Evolutionary conservation across 2,797 vertebrate species (phyloP).

Genomic region (Pseudopleuronectes americanus): DNA sequence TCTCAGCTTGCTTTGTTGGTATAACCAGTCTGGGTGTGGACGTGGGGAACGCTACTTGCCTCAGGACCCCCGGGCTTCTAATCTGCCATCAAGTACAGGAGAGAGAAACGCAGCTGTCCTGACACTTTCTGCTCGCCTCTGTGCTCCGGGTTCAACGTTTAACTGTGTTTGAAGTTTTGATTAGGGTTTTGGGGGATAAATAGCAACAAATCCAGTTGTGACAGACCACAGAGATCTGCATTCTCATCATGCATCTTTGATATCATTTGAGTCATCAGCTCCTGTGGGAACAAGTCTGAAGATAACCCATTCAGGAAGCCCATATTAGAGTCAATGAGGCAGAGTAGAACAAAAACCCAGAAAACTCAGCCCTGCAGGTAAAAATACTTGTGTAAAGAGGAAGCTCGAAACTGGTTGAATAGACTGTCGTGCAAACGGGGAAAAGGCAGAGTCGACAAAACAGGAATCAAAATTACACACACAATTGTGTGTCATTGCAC

Average conservation of each 20-base stretch:
- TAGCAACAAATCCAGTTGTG: constrained; percentile 55
- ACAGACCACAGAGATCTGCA: constrained; percentile 54
- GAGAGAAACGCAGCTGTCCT: constrained; percentile 41
- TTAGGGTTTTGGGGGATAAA: constrained; percentile 48
- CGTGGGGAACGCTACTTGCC: constrained; percentile 20
- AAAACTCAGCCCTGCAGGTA: constrained; percentile 78
- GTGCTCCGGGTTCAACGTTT: constrained; percentile 25
- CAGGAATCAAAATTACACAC: constrained; percentile 12
- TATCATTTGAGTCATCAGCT: constrained; percentile 77
- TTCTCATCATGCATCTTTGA: constrained; percentile 70
- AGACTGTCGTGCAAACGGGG: constrained; percentile 32
- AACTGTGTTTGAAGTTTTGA: constrained; percentile 55
- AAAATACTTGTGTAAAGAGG: constrained; percentile 46
- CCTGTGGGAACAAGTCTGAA: constrained; percentile 85
- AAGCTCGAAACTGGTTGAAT: constrained; percentile 46
- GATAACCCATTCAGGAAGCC: constrained; percentile 81
- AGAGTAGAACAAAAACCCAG: constrained; percentile 72
- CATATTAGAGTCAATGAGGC: constrained; percentile 82
- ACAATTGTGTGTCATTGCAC: constrained; percentile 12
- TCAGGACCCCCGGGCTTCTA: constrained; percentile 37
- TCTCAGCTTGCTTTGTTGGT: constrained; percentile 21
- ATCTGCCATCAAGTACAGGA: constrained; percentile 21
- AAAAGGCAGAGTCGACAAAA: constrained; percentile 1
- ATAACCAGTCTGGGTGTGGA: constrained; percentile 37
- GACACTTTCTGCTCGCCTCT: background rate